These are phyloP conservation scores for Ooceraea biroi DNA, from an alignment of 1,140 invertebrate genomes.

Conservation along the genomic window DNA sequence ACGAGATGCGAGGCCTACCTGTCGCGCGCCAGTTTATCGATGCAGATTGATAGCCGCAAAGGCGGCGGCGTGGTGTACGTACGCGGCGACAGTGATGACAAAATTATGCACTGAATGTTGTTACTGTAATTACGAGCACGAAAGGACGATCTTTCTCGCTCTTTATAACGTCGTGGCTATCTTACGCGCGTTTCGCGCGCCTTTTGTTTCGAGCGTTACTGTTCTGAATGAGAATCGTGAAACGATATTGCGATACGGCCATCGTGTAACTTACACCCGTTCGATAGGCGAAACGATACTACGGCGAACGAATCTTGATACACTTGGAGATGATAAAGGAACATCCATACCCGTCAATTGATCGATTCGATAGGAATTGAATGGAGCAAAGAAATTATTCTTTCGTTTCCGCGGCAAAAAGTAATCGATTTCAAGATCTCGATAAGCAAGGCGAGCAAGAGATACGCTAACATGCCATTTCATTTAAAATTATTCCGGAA, in stretches of 20 bases:
- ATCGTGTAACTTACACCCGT: slow-evolving; percentile 43
- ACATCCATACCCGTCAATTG: background rate
- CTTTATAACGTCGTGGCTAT: slow-evolving; percentile 3
- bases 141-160: slow-evolving; percentile 26
- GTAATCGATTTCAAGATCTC: too few species aligned
- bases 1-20: background rate
- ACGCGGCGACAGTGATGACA: slow-evolving; percentile 24
- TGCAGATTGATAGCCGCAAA: too few species aligned
- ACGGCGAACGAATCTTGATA: background rate
- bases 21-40: background rate
- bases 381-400: too few species aligned
- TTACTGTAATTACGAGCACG: slow-evolving; percentile 34
- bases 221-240: background rate
- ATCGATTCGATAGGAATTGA: background rate
- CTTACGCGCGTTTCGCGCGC: slow-evolving; percentile 8
- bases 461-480: too few species aligned
- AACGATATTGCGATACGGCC: slow-evolving; percentile 14
- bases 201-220: slow-evolving; percentile 34
- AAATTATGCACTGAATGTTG: slow-evolving; percentile 45
- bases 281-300: slow-evolving; percentile 29
- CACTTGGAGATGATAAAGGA: slow-evolving; percentile 18
- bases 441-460: too few species aligned
- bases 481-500: too few species aligned
- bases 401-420: too few species aligned
- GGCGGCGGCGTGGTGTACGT: too few species aligned